phyloP scores from a whole-genome alignment of 2,888 invertebrate species.

The Sarcophaga subvicina region DNA sequence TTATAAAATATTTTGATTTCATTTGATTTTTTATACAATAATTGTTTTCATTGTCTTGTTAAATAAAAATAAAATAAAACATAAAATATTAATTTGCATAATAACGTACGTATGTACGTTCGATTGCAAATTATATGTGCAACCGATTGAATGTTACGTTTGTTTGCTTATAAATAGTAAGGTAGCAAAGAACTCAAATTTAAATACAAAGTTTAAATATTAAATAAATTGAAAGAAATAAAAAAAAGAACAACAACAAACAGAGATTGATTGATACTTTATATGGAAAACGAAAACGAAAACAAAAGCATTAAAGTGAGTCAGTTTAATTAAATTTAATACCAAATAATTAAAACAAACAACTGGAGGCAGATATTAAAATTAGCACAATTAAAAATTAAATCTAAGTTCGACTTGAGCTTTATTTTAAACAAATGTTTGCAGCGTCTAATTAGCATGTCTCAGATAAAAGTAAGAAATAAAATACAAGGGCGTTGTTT shows the following conservation, averaged over 20 bases:
- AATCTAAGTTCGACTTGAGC: background rate
- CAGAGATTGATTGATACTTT: no score
- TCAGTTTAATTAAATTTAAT: no score
- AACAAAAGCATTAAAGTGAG: no score
- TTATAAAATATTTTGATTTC: background rate
- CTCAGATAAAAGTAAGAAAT: background rate
- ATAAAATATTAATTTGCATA: conserved; percentile 41
- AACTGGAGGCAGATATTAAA: background rate
- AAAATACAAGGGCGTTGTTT: background rate
- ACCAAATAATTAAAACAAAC: no score
- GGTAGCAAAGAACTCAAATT: background rate
- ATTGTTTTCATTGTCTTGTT: background rate
- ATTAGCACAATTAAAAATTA: background rate
- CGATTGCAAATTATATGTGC: background rate
- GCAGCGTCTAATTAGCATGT: background rate
- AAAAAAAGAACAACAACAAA: no score
- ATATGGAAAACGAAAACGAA: no score
- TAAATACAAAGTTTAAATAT: no score
- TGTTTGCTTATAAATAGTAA: background rate
- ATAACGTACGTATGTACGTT: conserved; percentile 27
- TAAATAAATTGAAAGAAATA: no score
- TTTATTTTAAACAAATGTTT: background rate
- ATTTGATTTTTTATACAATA: background rate
- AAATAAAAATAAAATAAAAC: background rate
- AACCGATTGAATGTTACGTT: no score